Base-by-base conservation (phyloP, 2,113 vertebrate species). In the Platycercus adscitus region DNA sequence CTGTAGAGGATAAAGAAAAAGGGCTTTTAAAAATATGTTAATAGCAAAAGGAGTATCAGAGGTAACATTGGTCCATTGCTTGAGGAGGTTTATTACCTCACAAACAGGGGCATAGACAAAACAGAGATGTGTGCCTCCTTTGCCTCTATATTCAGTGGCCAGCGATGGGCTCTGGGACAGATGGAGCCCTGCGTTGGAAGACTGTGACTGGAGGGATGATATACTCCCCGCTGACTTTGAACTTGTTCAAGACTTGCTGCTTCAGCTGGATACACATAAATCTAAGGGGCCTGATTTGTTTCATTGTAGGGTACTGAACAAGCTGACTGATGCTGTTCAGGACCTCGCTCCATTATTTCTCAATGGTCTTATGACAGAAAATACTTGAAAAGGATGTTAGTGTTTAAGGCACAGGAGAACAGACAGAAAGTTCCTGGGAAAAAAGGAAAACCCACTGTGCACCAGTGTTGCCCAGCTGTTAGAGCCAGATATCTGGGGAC, bases 191-290 rank as follows among this genome's bases (percentile, higher is more conserved):
- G 31, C 69, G 11, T 31, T 60, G 28, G 12, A 49, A 65, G 39
- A 10, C 33, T 1, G 1, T 82, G 17, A 15, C 16, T 81, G 14
- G 0, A 4, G 8, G 13, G 2, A 47, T 71, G 25, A 41, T 56
- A n/a, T 43, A 14, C 16, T 65, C 44, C 44, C 39, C 24, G 0
- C 5, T 8, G 11, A 41, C 11, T 17, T n/a, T 35, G 20, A 65
- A 16, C 31, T 70, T 75, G 7, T 66, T 83, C 5, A 19, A 84
- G 63, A 50, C 13, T 20, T 80, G 20, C 35, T 65, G 9, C 44
- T 87, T 31, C 20, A 70, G 9, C 44, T 70, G 37, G 4, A 10
- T 70, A 7, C 6, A 2, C 10, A 17, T 64, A 64, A 69, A 33
- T 71, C 15, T 55, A 2, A 71, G 35, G 17, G 49, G 3, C 44